Percentiles rank a stretch among this genome's conserved stretches.
phyloP scores from a whole-genome alignment of 1,140 invertebrate species.

The Drosophila kurseongensis region DNA sequence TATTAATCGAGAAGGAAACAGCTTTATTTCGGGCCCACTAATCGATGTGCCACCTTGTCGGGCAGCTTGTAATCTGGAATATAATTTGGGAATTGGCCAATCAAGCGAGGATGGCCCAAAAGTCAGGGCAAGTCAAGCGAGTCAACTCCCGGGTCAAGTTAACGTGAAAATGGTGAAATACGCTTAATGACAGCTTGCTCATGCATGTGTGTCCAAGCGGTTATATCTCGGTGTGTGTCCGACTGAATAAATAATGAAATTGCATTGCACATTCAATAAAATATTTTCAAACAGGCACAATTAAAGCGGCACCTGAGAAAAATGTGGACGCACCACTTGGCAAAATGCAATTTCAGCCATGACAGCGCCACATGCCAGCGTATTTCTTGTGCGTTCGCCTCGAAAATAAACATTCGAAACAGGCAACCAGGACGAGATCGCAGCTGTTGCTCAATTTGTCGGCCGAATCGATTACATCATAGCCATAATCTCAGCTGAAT shows the following conservation, averaged over 20 bases:
- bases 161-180: constrained; percentile 63
- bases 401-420: constrained; percentile 44
- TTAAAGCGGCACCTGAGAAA: constrained; percentile 64
- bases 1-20: constrained; percentile 61
- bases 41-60: constrained; percentile 23
- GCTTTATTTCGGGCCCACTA: constrained; percentile 37
- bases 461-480: constrained; percentile 64
- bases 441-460: constrained; percentile 54
- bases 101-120: constrained; percentile 27
- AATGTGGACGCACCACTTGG: constrained; percentile 60
- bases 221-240: constrained; percentile 17
- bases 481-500: constrained; percentile 26
- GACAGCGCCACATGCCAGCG: constrained; percentile 54
- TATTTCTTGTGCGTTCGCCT: constrained; percentile 40
- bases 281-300: constrained; percentile 51
- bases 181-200: constrained; percentile 31
- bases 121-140: constrained; percentile 51
- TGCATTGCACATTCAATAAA: constrained; percentile 71
- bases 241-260: constrained; percentile 61
- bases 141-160: constrained; percentile 35
- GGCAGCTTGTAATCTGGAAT: background rate
- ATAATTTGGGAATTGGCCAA: constrained; percentile 31
- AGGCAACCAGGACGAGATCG: constrained; percentile 44
- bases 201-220: constrained; percentile 20
- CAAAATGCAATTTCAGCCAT: constrained; percentile 66